Evolutionary conservation across 2,113 vertebrate species (phyloP).

Genomic region (Heloderma charlesbogerti): DNA sequence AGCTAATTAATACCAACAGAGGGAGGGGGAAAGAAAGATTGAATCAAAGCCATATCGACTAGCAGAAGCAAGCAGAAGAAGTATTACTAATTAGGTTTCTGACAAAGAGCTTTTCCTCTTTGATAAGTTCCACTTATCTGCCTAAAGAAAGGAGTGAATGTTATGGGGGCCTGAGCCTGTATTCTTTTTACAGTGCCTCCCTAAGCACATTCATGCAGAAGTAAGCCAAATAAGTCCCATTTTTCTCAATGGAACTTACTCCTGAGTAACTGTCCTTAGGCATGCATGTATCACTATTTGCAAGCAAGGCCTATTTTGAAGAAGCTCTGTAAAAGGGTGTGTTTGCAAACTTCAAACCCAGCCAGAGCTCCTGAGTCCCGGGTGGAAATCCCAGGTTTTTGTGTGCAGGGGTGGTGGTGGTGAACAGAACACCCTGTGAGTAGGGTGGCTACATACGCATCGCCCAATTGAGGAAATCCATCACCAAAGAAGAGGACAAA

Average conservation of each 20-base stretch:
- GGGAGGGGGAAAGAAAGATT: background rate
- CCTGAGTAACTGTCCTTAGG: too few relatives aligned
- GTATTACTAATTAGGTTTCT: background rate
- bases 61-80: background rate
- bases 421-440: too few relatives aligned
- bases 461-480: too few relatives aligned
- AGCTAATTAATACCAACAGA: constrained; percentile 49
- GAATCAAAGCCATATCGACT: background rate
- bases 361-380: background rate
- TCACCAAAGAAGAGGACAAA: too few relatives aligned
- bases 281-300: background rate
- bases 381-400: background rate
- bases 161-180: background rate
- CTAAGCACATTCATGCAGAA: background rate
- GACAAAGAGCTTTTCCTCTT: background rate
- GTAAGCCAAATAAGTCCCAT: background rate
- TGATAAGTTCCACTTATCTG: background rate
- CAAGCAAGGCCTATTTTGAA: background rate
- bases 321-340: background rate
- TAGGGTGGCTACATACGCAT: too few relatives aligned
- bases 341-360: background rate
- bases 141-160: background rate
- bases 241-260: background rate
- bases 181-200: background rate
- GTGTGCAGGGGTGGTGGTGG: background rate